These are phyloP conservation scores for Halictus ligatus DNA, from an alignment of 2,888 invertebrate genomes.

Conservation along the genomic window DNA sequence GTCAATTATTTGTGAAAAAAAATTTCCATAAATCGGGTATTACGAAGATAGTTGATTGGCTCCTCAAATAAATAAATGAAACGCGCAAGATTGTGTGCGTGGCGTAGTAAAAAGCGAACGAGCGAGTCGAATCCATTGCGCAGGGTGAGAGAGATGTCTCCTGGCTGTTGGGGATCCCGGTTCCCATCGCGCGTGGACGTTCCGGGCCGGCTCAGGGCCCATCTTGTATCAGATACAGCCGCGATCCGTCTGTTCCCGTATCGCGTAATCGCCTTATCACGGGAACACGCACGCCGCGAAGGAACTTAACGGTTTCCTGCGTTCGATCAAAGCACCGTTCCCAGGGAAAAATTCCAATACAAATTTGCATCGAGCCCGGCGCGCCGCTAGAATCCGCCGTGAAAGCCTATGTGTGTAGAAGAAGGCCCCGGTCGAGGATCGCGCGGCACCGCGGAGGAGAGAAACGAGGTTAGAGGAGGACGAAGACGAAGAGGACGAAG, in stretches of 20 bases:
- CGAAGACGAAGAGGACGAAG: too few relatives aligned
- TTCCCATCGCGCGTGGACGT: slow-evolving; percentile 32
- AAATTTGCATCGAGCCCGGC: slow-evolving; percentile 50
- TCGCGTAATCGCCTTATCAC: slow-evolving; percentile 62
- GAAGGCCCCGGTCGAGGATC: neutral
- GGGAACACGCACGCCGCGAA: slow-evolving; percentile 51
- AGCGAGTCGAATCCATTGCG: neutral
- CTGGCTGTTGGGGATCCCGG: slow-evolving; percentile 4
- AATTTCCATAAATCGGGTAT: too few relatives aligned
- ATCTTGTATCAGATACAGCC: slow-evolving; percentile 50
- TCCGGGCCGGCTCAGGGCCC: neutral
- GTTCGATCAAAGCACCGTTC: slow-evolving; percentile 59
- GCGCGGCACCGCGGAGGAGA: neutral
- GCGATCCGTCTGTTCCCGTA: slow-evolving; percentile 60
- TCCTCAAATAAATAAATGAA: too few relatives aligned
- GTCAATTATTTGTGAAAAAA: too few relatives aligned
- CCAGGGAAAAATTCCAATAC: slow-evolving; percentile 43
- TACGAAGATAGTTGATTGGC: too few relatives aligned
- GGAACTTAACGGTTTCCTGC: slow-evolving; percentile 60
- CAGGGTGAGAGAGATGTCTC: slow-evolving; percentile 46
- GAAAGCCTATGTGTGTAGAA: slow-evolving; percentile 35
- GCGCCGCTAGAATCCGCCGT: slow-evolving; percentile 41
- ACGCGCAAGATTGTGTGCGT: too few relatives aligned
- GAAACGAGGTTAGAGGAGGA: neutral
- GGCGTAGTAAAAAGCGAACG: neutral